Evolutionary conservation across 1,140 invertebrate species (phyloP).

Genomic region (Aphelenchoides avenae): DNA sequence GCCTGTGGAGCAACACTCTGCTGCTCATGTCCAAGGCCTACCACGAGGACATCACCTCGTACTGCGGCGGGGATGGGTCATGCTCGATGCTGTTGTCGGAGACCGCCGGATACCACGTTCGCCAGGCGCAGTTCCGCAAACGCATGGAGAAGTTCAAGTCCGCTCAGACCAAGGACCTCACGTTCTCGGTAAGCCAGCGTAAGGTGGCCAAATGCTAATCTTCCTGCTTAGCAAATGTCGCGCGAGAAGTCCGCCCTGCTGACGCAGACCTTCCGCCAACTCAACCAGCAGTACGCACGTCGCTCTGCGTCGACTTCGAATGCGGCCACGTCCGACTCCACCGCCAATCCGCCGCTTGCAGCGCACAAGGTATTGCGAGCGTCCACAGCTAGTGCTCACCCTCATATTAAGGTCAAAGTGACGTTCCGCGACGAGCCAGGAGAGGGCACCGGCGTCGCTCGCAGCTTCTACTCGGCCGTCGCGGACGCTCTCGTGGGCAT

Average conservation of each 20-base stretch:
- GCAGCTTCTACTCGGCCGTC: slow-evolving; percentile 96
- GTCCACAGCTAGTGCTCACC: neutral
- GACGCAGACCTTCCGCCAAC: slow-evolving; percentile 87
- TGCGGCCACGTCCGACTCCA: slow-evolving; percentile 51
- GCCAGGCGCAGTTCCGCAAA: slow-evolving; percentile 88
- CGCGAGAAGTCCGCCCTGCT: slow-evolving; percentile 81
- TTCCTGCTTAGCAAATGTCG: slow-evolving; percentile 70
- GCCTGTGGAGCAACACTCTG: slow-evolving; percentile 47
- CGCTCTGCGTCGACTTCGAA: slow-evolving; percentile 65
- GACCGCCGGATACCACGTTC: slow-evolving; percentile 70
- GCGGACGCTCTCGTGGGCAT: slow-evolving; percentile 82
- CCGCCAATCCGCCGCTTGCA: slow-evolving; percentile 77
- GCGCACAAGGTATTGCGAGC: slow-evolving; percentile 74
- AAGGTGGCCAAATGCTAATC: slow-evolving; percentile 5
- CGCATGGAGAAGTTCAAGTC: slow-evolving; percentile 97
- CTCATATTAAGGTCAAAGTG: slow-evolving; percentile 64
- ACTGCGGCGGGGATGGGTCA: slow-evolving; percentile 91
- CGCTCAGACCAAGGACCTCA: slow-evolving; percentile 85
- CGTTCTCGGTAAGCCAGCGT: slow-evolving; percentile 65
- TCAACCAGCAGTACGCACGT: slow-evolving; percentile 86
- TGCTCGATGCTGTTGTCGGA: slow-evolving; percentile 78
- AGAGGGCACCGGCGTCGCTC: slow-evolving; percentile 92
- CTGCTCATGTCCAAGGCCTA: slow-evolving; percentile 47
- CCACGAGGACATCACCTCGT: slow-evolving; percentile 75
- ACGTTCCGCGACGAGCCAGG: slow-evolving; percentile 99